These are phyloP conservation scores for Gila orcuttii DNA, from an alignment of 2,113 vertebrate genomes.

Conservation along the genomic window DNA sequence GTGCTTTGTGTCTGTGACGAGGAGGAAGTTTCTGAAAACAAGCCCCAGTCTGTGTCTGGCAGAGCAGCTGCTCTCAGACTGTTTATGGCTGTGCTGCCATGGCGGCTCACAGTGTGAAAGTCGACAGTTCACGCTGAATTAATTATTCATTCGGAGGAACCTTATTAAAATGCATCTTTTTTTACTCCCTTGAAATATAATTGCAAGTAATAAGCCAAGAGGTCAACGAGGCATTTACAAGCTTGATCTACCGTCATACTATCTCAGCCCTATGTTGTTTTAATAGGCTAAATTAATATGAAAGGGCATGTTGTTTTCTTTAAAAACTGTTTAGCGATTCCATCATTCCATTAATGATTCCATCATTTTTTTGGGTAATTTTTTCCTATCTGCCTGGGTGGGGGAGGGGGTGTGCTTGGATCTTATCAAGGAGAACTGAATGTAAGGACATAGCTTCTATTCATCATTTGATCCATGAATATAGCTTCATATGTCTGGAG, in stretches of 20 bases:
- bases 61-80: conserved; percentile 50
- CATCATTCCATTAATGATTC: conserved; percentile 8
- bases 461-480: conserved; percentile 44
- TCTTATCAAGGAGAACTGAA: conserved; percentile 49
- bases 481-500: conserved; percentile 25
- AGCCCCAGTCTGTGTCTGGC: conserved; percentile 46
- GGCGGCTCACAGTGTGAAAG: conserved; percentile 30
- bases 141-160: conserved; percentile 54
- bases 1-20: conserved; percentile 45
- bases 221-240: conserved; percentile 53
- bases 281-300: conserved; percentile 45
- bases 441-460: conserved; percentile 37
- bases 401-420: conserved; percentile 3
- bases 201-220: conserved; percentile 52
- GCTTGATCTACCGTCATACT: conserved; percentile 37
- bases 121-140: conserved; percentile 43
- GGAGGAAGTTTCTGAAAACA: conserved; percentile 44
- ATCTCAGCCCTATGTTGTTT: conserved; percentile 50
- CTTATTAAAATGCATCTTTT: conserved; percentile 52
- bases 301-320: conserved; percentile 53
- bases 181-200: conserved; percentile 42
- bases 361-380: conserved; percentile 16
- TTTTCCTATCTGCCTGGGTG: conserved; percentile 12
- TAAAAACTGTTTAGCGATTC: conserved; percentile 29
- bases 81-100: conserved; percentile 41